phyloP scores from a whole-genome alignment of 2,888 invertebrate species.

The Scaeva pyrastri region DNA sequence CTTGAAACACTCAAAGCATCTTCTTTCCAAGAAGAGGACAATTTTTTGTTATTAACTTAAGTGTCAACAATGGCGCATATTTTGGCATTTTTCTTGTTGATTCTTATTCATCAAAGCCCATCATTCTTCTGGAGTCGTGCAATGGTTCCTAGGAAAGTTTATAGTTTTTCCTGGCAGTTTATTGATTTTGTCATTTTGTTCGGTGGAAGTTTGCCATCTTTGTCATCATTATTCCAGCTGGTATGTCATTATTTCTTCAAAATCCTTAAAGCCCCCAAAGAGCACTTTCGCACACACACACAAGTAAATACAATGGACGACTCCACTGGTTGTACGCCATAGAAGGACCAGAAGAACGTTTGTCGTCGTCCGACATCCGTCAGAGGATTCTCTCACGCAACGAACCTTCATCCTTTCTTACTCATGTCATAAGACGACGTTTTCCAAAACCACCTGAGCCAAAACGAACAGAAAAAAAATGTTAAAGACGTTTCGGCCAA shows the following conservation, averaged over 20 bases:
- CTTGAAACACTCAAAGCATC: not conserved
- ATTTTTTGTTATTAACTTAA: not conserved
- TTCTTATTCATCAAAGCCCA: not conserved
- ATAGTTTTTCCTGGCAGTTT: not conserved
- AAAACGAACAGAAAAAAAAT: not conserved
- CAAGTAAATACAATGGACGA: no score
- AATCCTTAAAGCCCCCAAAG: conserved; percentile 25
- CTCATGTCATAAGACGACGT: conserved; percentile 3
- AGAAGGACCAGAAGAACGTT: no score
- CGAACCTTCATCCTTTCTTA: not conserved
- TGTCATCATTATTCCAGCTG: conserved; percentile 30
- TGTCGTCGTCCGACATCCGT: not conserved
- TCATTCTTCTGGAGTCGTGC: not conserved
- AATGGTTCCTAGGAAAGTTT: not conserved
- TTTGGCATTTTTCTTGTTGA: not conserved
- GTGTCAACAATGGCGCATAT: not conserved
- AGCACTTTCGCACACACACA: conserved; percentile 5
- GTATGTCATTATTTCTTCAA: not conserved
- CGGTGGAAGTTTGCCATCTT: not conserved
- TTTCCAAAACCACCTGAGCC: not conserved
- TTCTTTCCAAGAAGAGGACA: not conserved
- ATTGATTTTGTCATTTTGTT: conserved; percentile 22
- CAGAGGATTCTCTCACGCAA: conserved; percentile 1
- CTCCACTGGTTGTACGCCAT: no score
- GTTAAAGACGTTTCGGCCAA: conserved; percentile 2